These are phyloP conservation scores for Leptinotarsa tumamoca DNA, from an alignment of 2,888 invertebrate genomes.

Conservation along the genomic window DNA sequence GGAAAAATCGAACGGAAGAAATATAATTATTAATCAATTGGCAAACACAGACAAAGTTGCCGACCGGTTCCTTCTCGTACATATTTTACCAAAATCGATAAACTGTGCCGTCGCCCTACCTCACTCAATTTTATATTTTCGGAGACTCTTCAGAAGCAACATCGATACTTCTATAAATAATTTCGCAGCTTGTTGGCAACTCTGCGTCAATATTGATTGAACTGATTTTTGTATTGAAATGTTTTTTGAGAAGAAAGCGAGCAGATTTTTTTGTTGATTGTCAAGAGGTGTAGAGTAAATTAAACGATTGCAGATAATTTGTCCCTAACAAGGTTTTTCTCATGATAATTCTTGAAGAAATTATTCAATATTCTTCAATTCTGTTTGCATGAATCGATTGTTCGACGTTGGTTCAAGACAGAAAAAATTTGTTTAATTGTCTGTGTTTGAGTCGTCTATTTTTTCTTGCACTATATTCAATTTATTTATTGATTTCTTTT, in stretches of 20 bases:
- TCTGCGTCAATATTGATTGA: background rate
- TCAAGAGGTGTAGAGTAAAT: too few relatives aligned
- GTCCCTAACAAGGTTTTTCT: too few relatives aligned
- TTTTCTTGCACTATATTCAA: too few relatives aligned
- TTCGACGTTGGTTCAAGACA: too few relatives aligned
- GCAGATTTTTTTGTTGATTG: too few relatives aligned
- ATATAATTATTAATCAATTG: slow-evolving; percentile 24
- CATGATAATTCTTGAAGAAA: too few relatives aligned
- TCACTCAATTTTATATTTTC: slow-evolving; percentile 48
- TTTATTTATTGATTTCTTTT: too few relatives aligned
- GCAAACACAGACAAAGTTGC: slow-evolving; percentile 27
- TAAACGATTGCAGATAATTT: too few relatives aligned
- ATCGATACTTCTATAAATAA: slow-evolving; percentile 47
- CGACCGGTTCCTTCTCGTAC: slow-evolving; percentile 32
- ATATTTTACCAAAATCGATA: slow-evolving; percentile 45
- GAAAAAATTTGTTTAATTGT: too few relatives aligned
- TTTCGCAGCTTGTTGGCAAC: slow-evolving; percentile 24
- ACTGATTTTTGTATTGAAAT: background rate
- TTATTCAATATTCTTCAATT: too few relatives aligned
- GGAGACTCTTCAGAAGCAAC: slow-evolving; percentile 35
- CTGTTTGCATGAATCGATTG: too few relatives aligned
- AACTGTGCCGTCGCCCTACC: slow-evolving; percentile 44
- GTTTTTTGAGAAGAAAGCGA: background rate
- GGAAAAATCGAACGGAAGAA: slow-evolving; percentile 7
- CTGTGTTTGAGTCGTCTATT: too few relatives aligned